phyloP scores from a whole-genome alignment of 2,113 vertebrate species.

The Brachionichthys hirsutus region DNA sequence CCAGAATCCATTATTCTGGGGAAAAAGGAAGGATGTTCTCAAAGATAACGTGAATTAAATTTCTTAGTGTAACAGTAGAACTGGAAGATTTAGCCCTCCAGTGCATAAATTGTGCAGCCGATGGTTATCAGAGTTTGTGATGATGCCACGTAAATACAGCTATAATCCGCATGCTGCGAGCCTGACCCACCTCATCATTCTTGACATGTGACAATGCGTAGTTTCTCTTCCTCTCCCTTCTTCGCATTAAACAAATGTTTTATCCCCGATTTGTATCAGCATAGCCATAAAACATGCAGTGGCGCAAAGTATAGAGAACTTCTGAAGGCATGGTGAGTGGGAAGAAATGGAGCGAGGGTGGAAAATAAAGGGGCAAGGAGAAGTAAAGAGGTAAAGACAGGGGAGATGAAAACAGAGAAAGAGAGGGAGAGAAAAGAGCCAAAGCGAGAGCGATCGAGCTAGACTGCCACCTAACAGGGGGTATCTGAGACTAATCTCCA shows the following conservation, averaged over 20 bases:
- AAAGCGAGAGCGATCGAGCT: conserved; percentile 31
- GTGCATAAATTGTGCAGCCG: conserved; percentile 49
- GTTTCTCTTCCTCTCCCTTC: conserved; percentile 27
- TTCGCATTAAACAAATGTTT: conserved; percentile 65
- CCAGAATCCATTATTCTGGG: conserved; percentile 47
- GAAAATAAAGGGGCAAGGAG: background rate
- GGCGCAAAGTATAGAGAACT: conserved; percentile 42
- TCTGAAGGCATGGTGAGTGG: too few relatives aligned
- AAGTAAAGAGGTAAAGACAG: background rate
- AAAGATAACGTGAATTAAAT: conserved; percentile 62
- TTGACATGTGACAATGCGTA: conserved; percentile 69
- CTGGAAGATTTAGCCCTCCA: conserved; percentile 33
- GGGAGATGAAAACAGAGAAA: conserved; percentile 12
- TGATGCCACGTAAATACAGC: conserved; percentile 52
- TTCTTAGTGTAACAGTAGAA: conserved; percentile 50
- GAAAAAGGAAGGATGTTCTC: conserved; percentile 49
- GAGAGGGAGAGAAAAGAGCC: conserved; percentile 15
- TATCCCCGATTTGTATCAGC: conserved; percentile 65
- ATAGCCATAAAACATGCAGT: conserved; percentile 49
- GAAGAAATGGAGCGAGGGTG: background rate
- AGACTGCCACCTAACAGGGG: conserved; percentile 61
- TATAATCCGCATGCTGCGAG: conserved; percentile 54
- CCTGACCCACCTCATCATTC: conserved; percentile 72
- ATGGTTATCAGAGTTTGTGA: conserved; percentile 59
- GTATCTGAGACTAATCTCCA: conserved; percentile 72